phyloP scores from a whole-genome alignment of 2,113 vertebrate species.

The Silurus asotus region DNA sequence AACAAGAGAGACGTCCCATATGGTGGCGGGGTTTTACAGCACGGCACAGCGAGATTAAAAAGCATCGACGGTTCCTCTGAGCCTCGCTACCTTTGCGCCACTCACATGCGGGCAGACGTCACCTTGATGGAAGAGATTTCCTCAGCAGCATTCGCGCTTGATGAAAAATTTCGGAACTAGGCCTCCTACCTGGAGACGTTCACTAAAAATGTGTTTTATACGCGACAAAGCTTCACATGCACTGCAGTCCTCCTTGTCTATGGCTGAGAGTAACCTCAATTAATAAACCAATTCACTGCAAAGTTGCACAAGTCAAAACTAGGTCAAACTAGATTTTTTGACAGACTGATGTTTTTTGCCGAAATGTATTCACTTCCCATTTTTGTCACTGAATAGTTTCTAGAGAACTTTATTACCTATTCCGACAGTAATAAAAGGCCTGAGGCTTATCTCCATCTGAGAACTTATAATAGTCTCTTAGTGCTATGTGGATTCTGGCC shows the following conservation, averaged over 20 bases:
- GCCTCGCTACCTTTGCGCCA: conserved; percentile 49
- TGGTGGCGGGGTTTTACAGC: conserved; percentile 65
- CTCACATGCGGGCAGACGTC: conserved; percentile 59
- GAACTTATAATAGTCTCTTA: conserved; percentile 18
- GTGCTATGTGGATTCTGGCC: background rate
- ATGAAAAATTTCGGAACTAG: conserved; percentile 35
- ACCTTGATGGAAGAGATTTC: conserved; percentile 53
- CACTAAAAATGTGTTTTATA: conserved; percentile 1
- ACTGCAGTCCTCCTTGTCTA: background rate
- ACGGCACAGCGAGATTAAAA: conserved; percentile 57
- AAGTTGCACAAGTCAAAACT: conserved; percentile 50
- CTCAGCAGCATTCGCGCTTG: conserved; percentile 30
- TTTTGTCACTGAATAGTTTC: conserved; percentile 10
- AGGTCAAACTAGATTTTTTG: conserved; percentile 23
- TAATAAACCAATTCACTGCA: conserved; percentile 44
- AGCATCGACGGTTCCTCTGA: conserved; percentile 56
- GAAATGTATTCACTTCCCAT: background rate
- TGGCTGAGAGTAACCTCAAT: conserved; percentile 32
- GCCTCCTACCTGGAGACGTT: conserved; percentile 31
- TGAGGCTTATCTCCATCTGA: conserved; percentile 21
- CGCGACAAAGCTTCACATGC: conserved; percentile 4
- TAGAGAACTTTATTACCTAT: conserved; percentile 21
- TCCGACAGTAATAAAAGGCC: conserved; percentile 1
- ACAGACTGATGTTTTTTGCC: background rate
- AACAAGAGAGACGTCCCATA: conserved; percentile 64